phyloP scores from a whole-genome alignment of 2,888 invertebrate genomes.

The Auanema sp. region DNA sequence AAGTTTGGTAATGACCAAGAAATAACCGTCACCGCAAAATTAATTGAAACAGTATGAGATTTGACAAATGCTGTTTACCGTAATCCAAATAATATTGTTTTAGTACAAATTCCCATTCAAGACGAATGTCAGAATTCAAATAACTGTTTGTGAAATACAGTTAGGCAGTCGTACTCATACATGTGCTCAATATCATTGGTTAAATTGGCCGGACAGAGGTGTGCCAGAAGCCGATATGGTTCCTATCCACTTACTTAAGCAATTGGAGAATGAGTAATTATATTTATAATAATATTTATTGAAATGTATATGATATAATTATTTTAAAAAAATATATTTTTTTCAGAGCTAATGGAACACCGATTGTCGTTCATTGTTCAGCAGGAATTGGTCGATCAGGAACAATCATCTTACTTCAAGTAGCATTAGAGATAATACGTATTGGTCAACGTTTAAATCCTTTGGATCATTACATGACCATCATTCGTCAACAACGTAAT shows the following conservation, averaged over 20 bases:
- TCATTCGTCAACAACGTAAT: constrained; percentile 11
- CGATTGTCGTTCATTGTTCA: constrained; percentile 35
- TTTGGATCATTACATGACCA: not conserved
- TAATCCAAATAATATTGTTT: too few species aligned
- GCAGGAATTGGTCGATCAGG: constrained; percentile 35
- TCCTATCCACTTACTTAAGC: not conserved
- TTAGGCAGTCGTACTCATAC: not conserved
- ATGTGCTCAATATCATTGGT: constrained; percentile 12
- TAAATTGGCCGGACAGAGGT: constrained; percentile 19
- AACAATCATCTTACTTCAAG: constrained; percentile 27
- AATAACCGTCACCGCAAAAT: constrained; percentile 2
- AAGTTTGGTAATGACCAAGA: not conserved
- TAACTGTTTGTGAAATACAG: too few species aligned
- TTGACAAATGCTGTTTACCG: too few species aligned
- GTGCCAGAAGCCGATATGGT: constrained; percentile 11
- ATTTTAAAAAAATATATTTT: too few species aligned
- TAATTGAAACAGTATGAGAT: too few species aligned
- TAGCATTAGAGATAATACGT: constrained; percentile 14
- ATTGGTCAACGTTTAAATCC: not conserved
- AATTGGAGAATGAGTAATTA: not conserved
- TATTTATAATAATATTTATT: too few species aligned
- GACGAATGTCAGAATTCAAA: too few species aligned
- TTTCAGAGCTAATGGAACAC: constrained; percentile 4
- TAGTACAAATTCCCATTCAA: too few species aligned
- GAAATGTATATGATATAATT: too few species aligned